phyloP scores from a whole-genome alignment of 2,888 invertebrate species.

The Clivina fossor region DNA sequence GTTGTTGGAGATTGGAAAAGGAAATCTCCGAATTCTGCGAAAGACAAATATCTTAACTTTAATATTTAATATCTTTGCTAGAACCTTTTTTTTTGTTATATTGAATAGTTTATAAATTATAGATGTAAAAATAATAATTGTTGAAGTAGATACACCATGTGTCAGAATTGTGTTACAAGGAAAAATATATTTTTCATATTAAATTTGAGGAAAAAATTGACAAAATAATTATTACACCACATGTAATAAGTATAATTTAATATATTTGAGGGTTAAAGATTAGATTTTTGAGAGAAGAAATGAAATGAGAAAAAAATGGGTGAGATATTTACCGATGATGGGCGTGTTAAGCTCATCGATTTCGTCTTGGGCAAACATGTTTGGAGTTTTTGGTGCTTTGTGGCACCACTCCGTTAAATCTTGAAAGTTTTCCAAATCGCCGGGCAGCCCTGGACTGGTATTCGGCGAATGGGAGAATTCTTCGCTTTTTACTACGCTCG shows the following conservation, averaged over 20 bases:
- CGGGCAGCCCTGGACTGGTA: conserved; percentile 51
- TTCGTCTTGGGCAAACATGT: conserved; percentile 50
- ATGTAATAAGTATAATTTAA: neutral
- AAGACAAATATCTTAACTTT: conserved; percentile 2
- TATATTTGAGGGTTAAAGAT: neutral
- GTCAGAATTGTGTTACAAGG: too few species aligned
- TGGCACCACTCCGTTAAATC: conserved; percentile 66
- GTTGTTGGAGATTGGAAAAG: conserved; percentile 24
- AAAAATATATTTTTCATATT: conserved; percentile 36
- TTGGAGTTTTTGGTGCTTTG: conserved; percentile 57
- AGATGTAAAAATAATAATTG: too few species aligned
- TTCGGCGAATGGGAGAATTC: conserved; percentile 8
- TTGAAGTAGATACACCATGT: too few species aligned
- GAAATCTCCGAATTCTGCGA: conserved; percentile 23
- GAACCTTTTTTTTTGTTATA: too few species aligned
- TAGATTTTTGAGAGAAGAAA: neutral
- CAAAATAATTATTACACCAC: neutral
- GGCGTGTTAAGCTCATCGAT: conserved; percentile 52
- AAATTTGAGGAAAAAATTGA: conserved; percentile 17
- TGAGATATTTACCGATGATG: conserved; percentile 47
- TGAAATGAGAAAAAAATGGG: neutral
- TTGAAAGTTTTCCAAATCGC: conserved; percentile 69
- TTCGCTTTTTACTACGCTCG: conserved; percentile 27
- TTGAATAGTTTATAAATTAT: too few species aligned
- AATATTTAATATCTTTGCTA: too few species aligned